These are phyloP conservation scores for Nilaparvata lugens DNA, from an alignment of 1,140 invertebrate species.

Conservation along the genomic window DNA sequence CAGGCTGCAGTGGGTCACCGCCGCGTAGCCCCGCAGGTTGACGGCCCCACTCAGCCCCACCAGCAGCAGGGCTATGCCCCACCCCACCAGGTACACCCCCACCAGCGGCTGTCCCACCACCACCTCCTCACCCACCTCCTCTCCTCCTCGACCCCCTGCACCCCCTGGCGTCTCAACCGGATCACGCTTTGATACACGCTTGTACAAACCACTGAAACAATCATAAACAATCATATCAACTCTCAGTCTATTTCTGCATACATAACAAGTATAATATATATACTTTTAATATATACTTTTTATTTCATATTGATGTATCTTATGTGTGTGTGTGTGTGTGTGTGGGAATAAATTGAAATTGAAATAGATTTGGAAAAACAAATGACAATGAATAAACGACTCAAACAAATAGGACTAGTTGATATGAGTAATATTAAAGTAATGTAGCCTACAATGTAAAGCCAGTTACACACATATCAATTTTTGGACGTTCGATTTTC, in stretches of 20 bases:
- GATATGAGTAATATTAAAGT: too few species aligned
- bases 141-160: constrained; percentile 39
- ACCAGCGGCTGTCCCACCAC: constrained; percentile 57
- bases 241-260: background rate
- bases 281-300: too few species aligned
- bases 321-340: too few species aligned
- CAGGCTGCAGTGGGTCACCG: constrained; percentile 76
- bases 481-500: too few species aligned
- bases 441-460: too few species aligned
- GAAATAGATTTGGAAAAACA: too few species aligned
- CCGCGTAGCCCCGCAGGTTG: constrained; percentile 73
- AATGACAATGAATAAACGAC: too few species aligned
- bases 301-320: too few species aligned
- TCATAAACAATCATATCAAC: background rate
- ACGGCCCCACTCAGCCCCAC: constrained; percentile 86
- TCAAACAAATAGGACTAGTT: too few species aligned
- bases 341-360: too few species aligned
- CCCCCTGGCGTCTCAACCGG: constrained; percentile 43
- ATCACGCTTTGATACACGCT: constrained; percentile 65
- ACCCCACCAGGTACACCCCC: constrained; percentile 82
- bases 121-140: constrained; percentile 34
- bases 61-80: constrained; percentile 80
- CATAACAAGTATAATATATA: background rate
- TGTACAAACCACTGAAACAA: constrained; percentile 67
- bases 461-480: too few species aligned